phyloP scores from a whole-genome alignment of 2,113 vertebrate genomes.

The Pseudopipra pipra region DNA sequence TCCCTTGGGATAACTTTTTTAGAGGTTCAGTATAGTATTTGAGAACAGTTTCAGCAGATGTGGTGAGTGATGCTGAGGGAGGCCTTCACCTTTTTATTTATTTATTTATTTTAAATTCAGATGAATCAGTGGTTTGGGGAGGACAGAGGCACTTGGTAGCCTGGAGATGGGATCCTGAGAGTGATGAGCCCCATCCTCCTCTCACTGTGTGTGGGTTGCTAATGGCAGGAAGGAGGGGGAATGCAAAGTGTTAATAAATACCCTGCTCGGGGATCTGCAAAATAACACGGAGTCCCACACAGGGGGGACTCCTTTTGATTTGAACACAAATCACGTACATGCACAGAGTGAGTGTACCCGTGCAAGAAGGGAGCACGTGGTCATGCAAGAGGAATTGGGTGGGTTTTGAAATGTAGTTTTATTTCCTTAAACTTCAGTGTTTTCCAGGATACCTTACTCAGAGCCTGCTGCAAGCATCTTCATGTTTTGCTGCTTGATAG shows the following conservation, averaged over 20 bases:
- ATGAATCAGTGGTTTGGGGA: not conserved
- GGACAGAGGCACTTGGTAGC: not conserved
- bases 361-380: not conserved
- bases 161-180: not conserved
- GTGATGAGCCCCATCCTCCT: not conserved
- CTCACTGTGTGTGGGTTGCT: not conserved
- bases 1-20: not conserved
- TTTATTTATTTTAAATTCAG: not conserved
- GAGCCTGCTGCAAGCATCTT: not conserved
- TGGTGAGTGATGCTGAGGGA: not conserved
- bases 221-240: not conserved
- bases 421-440: not conserved
- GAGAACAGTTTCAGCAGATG: not conserved
- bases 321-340: not conserved
- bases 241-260: not conserved
- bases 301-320: not conserved
- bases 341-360: accelerated
- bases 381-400: not conserved
- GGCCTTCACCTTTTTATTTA: not conserved
- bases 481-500: slow-evolving; percentile 18
- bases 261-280: not conserved
- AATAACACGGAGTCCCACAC: not conserved
- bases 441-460: not conserved
- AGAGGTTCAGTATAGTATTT: not conserved
- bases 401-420: not conserved